Percentiles rank a stretch among this genome's conserved stretches.
These are phyloP conservation scores for Notolabrus celidotus DNA, from an alignment of 2,797 vertebrate species.

Conservation along the genomic window DNA sequence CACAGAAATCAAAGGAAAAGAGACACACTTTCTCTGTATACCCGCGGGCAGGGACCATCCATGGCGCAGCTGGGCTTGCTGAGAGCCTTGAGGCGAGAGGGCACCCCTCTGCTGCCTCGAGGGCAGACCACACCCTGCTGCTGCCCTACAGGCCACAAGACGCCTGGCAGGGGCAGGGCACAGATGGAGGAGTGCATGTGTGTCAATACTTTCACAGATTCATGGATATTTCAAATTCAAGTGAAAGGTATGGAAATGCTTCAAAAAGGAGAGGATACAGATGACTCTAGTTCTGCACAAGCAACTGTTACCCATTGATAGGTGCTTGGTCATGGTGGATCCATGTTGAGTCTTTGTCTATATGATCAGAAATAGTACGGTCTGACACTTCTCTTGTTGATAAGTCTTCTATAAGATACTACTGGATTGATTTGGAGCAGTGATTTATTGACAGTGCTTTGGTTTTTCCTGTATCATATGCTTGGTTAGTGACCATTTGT, in stretches of 20 bases:
- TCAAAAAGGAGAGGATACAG: neutral
- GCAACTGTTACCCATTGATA: no score
- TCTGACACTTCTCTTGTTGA: no score
- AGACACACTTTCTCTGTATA: conserved; percentile 57
- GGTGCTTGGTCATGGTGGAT: no score
- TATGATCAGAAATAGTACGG: no score
- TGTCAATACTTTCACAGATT: conserved; percentile 29
- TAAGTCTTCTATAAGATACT: no score
- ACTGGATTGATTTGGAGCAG: no score
- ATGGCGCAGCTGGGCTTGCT: conserved; percentile 80
- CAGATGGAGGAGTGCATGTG: conserved; percentile 70
- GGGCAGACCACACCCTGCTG: conserved; percentile 74
- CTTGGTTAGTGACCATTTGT: no score
- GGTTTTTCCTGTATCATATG: no score
- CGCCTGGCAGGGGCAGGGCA: conserved; percentile 65
- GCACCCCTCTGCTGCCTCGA: conserved; percentile 71
- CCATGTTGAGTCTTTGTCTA: no score
- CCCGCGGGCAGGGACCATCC: conserved; percentile 64
- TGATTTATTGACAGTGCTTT: no score
- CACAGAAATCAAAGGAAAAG: conserved; percentile 65
- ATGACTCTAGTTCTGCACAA: no score
- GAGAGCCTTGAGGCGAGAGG: conserved; percentile 79
- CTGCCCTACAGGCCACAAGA: conserved; percentile 68
- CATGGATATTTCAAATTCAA: conserved; percentile 39
- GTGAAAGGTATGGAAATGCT: conserved; percentile 29